Conservation (phyloP, 2,113 vertebrate species). For the Sinocyclocheilus rhinocerous region DNA sequence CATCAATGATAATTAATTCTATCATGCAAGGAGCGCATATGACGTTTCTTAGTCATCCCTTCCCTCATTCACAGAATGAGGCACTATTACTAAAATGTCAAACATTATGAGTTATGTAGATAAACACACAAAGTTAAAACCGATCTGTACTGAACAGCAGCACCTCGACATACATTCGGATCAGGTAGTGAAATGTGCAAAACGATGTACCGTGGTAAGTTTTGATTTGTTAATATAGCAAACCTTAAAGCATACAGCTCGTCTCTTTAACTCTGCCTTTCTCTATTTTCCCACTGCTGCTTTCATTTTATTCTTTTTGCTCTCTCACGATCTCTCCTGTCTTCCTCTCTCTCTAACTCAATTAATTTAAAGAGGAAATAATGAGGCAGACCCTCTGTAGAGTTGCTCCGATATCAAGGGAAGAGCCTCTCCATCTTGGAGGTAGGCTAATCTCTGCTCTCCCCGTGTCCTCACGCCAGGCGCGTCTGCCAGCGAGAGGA, state of each 20-base stretch:
- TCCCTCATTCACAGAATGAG: background rate
- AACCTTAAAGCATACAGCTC: constrained; percentile 53
- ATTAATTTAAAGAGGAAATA: constrained; percentile 60
- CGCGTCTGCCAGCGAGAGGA: background rate
- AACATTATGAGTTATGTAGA: background rate
- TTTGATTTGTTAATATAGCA: constrained; percentile 67
- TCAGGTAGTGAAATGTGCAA: background rate
- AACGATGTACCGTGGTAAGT: constrained; percentile 29
- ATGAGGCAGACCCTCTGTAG: constrained; percentile 52
- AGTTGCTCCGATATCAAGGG: constrained; percentile 50
- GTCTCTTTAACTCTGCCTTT: constrained; percentile 45
- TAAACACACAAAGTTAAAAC: background rate
- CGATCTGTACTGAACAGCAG: constrained; percentile 31
- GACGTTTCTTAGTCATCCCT: constrained; percentile 4
- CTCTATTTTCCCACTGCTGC: constrained; percentile 5
- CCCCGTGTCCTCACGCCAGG: constrained; percentile 2
- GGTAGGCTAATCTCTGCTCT: constrained; percentile 51
- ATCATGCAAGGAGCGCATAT: background rate
- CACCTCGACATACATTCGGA: background rate
- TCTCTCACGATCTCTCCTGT: constrained; percentile 1
- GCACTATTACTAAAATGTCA: background rate
- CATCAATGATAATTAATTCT: background rate
- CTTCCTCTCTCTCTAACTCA: constrained; percentile 53
- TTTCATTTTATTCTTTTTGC: background rate
- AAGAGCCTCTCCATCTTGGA: constrained; percentile 54